These are phyloP conservation scores for Rhynchophorus ferrugineus DNA, from an alignment of 1,140 invertebrate species.

Conservation along the genomic window DNA sequence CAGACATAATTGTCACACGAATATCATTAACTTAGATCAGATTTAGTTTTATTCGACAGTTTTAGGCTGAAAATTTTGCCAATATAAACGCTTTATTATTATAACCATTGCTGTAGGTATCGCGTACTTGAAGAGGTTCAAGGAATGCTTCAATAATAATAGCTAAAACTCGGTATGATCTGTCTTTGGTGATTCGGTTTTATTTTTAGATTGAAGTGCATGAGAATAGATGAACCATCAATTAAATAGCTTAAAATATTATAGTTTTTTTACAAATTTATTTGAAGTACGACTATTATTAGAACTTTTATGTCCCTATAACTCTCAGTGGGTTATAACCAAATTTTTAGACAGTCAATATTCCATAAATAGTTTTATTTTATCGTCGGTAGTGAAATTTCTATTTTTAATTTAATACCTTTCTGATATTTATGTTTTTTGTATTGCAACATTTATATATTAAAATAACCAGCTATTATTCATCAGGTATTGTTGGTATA, in stretches of 20 bases:
- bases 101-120: slow-evolving; percentile 2
- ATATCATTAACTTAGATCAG: not conserved
- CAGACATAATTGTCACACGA: not conserved
- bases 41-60: not conserved
- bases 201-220: not conserved
- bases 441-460: not conserved
- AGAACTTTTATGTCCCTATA: not conserved
- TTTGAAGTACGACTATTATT: not conserved
- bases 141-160: not conserved
- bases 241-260: not conserved
- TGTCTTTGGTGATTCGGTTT: not conserved
- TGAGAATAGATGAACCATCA: not conserved
- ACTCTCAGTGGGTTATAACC: not conserved
- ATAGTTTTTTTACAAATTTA: not conserved
- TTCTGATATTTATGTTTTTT: not conserved
- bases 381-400: not conserved
- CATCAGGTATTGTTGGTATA: not conserved
- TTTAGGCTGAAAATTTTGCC: not conserved
- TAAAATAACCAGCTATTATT: not conserved
- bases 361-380: not conserved
- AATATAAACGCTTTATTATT: not conserved
- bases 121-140: not conserved
- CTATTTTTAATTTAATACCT: too few species aligned
- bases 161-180: not conserved
- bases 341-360: not conserved